Evolutionary conservation across 2,113 vertebrate species (phyloP).

Genomic region (Myxocyprinus asiaticus): DNA sequence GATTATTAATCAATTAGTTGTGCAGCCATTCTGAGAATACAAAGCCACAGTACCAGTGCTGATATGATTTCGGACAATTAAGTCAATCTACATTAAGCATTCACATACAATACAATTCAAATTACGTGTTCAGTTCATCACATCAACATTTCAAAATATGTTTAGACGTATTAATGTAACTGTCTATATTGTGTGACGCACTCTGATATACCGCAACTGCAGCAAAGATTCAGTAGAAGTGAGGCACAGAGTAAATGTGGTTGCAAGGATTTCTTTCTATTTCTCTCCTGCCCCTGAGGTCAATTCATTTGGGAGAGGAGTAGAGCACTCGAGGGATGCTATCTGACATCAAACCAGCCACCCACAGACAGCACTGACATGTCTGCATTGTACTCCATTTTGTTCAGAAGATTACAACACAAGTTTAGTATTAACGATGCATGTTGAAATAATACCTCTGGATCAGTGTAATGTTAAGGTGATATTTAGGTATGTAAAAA

Average conservation of each 20-base stretch:
- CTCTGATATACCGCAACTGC: background rate
- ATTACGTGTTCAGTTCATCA: slow-evolving; percentile 5
- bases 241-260: slow-evolving; percentile 29
- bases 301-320: slow-evolving; percentile 30
- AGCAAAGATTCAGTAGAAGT: slow-evolving; percentile 12
- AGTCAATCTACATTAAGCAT: no score
- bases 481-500: background rate
- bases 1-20: no score
- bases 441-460: slow-evolving; percentile 1
- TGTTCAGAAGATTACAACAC: slow-evolving; percentile 36
- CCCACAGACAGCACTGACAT: slow-evolving; percentile 16
- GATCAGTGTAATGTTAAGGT: background rate
- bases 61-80: no score
- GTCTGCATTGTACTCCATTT: slow-evolving; percentile 38
- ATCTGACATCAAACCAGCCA: slow-evolving; percentile 18
- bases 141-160: slow-evolving; percentile 10
- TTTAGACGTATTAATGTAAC: background rate
- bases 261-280: slow-evolving; percentile 18
- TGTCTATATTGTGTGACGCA: background rate
- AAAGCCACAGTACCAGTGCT: no score
- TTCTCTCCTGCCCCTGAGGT: slow-evolving; percentile 29
- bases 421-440: slow-evolving; percentile 13
- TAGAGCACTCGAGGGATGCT: slow-evolving; percentile 33
- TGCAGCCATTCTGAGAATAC: no score
- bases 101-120: background rate